phyloP scores from a whole-genome alignment of 1,140 invertebrate genomes.

The Ceratoteleas bidentatus region DNA sequence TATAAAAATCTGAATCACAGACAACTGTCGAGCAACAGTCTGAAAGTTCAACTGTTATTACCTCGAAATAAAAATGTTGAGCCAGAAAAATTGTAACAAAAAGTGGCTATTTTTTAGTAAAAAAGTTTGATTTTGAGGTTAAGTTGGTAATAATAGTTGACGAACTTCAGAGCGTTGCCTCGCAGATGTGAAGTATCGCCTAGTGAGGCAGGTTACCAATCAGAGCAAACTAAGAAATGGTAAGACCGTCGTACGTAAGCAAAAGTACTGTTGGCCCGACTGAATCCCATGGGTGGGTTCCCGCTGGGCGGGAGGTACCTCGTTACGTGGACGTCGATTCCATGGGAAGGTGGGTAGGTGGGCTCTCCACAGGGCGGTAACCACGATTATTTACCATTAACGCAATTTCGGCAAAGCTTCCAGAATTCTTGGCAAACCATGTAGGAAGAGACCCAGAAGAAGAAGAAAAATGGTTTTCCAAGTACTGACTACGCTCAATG shows the following conservation, averaged over 20 bases:
- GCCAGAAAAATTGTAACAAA: no score
- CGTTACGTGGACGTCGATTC: conserved; percentile 78
- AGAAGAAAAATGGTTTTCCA: no score
- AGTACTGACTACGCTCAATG: no score
- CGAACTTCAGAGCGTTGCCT: conserved; percentile 18
- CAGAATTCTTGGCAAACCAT: no score
- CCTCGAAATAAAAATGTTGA: not conserved
- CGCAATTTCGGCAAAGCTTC: conserved; percentile 18
- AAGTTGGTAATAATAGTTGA: conserved; percentile 22
- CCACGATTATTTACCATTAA: conserved; percentile 70
- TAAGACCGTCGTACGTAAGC: conserved; percentile 76
- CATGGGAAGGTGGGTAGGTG: conserved; percentile 80
- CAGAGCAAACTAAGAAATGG: conserved; percentile 47
- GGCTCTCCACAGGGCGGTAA: conserved; percentile 76
- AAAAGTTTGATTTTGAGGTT: no score
- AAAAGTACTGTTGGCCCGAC: conserved; percentile 81
- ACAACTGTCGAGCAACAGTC: conserved; percentile 36
- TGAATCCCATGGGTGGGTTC: conserved; percentile 80
- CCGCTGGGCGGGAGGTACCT: conserved; percentile 79
- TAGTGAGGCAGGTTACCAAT: conserved; percentile 4
- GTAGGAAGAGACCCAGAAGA: no score
- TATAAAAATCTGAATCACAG: conserved; percentile 38
- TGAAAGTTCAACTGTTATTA: conserved; percentile 36
- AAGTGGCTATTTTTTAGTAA: no score
- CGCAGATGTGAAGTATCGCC: conserved; percentile 23